These are phyloP conservation scores for Nothoprocta perdicaria DNA, from an alignment of 2,113 vertebrate genomes.

Conservation along the genomic window DNA sequence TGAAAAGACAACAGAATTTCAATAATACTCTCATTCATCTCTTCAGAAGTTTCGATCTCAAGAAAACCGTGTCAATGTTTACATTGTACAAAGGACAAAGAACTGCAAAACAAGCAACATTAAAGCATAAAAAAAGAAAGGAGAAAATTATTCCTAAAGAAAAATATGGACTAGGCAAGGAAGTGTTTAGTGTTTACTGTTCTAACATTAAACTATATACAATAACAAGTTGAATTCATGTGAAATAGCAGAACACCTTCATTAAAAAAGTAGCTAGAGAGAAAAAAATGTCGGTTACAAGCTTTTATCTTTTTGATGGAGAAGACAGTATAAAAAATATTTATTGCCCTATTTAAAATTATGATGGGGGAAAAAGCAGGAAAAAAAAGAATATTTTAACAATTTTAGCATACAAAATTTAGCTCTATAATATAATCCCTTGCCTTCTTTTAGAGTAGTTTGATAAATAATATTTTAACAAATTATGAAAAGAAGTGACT, in stretches of 20 bases:
- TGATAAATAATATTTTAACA: background rate
- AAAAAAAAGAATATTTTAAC: background rate
- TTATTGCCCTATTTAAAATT: background rate
- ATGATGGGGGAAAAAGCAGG: background rate
- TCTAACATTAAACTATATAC: background rate
- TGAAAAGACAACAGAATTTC: background rate
- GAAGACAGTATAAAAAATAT: rapidly evolving
- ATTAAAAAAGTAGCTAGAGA: background rate
- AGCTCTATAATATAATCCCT: background rate
- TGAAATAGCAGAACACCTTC: background rate
- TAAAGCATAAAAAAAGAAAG: background rate
- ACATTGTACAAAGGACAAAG: background rate
- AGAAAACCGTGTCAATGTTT: background rate
- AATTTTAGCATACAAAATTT: background rate
- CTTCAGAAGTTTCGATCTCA: background rate
- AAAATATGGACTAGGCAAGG: background rate
- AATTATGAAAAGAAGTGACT: background rate
- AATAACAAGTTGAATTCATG: background rate
- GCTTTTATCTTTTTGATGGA: background rate
- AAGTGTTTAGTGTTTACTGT: background rate
- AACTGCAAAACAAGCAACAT: background rate
- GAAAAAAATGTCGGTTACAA: background rate
- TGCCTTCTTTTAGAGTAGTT: background rate
- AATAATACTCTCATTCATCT: background rate
- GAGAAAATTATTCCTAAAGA: background rate